Base-by-base conservation (phyloP, 2,797 vertebrate genomes). In the Botia almorhae region DNA sequence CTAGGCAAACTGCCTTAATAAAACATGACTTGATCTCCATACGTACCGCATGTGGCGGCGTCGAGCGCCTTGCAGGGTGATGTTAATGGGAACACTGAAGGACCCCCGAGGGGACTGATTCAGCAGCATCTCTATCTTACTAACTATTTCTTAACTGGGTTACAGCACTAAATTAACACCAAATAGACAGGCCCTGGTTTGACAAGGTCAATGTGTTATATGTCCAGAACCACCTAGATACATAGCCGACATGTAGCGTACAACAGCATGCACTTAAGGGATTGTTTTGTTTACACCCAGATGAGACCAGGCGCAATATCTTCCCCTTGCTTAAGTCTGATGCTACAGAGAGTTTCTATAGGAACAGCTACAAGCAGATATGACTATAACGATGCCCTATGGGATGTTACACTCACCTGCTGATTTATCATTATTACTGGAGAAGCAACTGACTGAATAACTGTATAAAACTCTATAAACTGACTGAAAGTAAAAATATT, bases 41-140 rank as follows among this genome's bases (percentile, higher is more conserved):
- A 53, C 86, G 89, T 92, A 94, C 93, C 95, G 92, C 80, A 94
- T 92, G 81, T 91, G 93, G 81, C 86, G 82, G 43, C 43, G 43
- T 75, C 89, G 91, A 75, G 91, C 86, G 0, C 92, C 92, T 81
- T 94, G 95, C 84, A 96, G 92, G 81, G 94, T 96, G 80, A 93
- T 96, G 88, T 92, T 95, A 87, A 96, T 89, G 1, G 95, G 95
- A 83, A 95, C 84, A 86, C 86, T 93, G 87, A 94, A 93, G 10
- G 43, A 46, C 43, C 43, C 92, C 87, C 93, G 91, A 72, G 92
- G 90, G 76, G 90, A 90, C 5, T 85, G 80, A 86, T 90, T 93
- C 82, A 92, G 82, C 83, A 90, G 90, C 91, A 90, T 94, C 68
- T 80, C 88, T 78, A 73, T 46, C 43, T 46, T 46, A 64, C 67